Base-by-base conservation (phyloP, 1,140 invertebrate species). In the Papilio dardanus region DNA sequence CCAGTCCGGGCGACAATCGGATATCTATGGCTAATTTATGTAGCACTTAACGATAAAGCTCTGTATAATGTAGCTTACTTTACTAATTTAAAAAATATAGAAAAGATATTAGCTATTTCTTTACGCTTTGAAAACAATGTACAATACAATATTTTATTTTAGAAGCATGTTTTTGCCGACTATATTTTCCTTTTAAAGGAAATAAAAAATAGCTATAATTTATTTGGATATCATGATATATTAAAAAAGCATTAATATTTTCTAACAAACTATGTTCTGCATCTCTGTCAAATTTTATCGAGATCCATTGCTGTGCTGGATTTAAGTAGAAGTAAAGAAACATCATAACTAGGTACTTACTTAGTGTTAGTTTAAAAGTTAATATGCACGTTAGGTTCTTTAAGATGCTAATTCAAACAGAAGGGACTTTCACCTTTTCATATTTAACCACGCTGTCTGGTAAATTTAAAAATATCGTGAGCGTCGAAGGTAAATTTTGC, bases 1-100 rank as follows among this genome's bases (percentile, higher is more conserved):
- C 16, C 21, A 19, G 16, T 58, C 33, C 14, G 19, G 46, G 71
- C 71, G 71, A 33, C 71, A 33, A n/a, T 35, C 30, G 46, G n/a
- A 58, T 19, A 73, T 73, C 28, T 73, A 30, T 12, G 58, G 71
- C 71, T 73, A 73, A 73, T 73, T 73, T 73, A 58, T 58, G 31
- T 58, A 31, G 16, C 71, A 73, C 71, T 73, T 73, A 58, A 54
- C 30, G 30, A 58, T 58, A 73, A 73, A 31, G 46, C 46, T 30
- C 30, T 28, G 71, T 46, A 33, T 73, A 73, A 58, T 73, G 46
- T 35, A 54, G 71, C n/a, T 16, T 33, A 10, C 71, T 54, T 58
- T 28, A 35, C 21, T 73, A n/a, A 73, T 73, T 73, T 73, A 46
- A 30, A 21, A 73, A 58, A 58, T 58, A 58, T 73, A 1, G 24